Evolutionary conservation across 2,888 invertebrate genomes (phyloP).

Genomic region (Noctua janthe): DNA sequence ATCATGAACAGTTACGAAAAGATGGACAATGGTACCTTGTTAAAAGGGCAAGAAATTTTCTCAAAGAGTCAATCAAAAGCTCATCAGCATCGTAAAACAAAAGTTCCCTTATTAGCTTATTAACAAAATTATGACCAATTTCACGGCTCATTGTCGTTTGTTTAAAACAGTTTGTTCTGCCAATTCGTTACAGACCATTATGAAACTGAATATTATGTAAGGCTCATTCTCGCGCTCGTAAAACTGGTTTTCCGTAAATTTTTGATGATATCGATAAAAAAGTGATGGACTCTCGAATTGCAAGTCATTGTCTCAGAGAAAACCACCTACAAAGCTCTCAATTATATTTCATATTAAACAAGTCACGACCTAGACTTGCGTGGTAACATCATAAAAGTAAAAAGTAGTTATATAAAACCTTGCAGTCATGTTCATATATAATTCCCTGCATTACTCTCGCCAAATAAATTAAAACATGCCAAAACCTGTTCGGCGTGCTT

Average conservation of each 20-base stretch:
- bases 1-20: slow-evolving; percentile 61
- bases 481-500: slow-evolving; percentile 74
- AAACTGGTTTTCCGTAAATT: slow-evolving; percentile 71
- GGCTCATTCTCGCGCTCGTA: slow-evolving; percentile 62
- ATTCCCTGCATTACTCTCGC: slow-evolving; percentile 78
- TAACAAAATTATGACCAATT: slow-evolving; percentile 50
- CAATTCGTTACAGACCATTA: slow-evolving; percentile 67
- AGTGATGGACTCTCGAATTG: slow-evolving; percentile 38
- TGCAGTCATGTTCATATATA: slow-evolving; percentile 71
- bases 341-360: slow-evolving; percentile 59
- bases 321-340: slow-evolving; percentile 58
- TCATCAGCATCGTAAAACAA: slow-evolving; percentile 54
- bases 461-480: slow-evolving; percentile 78
- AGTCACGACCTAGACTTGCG: slow-evolving; percentile 60
- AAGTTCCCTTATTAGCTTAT: slow-evolving; percentile 35
- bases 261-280: slow-evolving; percentile 55
- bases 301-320: slow-evolving; percentile 60
- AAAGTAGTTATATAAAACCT: slow-evolving; percentile 80
- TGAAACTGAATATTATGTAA: slow-evolving; percentile 71
- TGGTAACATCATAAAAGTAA: slow-evolving; percentile 73
- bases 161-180: slow-evolving; percentile 50
- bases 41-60: slow-evolving; percentile 60
- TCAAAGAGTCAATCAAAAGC: slow-evolving; percentile 54
- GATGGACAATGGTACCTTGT: slow-evolving; percentile 55
- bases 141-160: slow-evolving; percentile 48